Evolutionary conservation across 2,888 invertebrate species (phyloP), one percentile per base, ranked within the genome.

Genomic region (Plebejus anna): DNA sequence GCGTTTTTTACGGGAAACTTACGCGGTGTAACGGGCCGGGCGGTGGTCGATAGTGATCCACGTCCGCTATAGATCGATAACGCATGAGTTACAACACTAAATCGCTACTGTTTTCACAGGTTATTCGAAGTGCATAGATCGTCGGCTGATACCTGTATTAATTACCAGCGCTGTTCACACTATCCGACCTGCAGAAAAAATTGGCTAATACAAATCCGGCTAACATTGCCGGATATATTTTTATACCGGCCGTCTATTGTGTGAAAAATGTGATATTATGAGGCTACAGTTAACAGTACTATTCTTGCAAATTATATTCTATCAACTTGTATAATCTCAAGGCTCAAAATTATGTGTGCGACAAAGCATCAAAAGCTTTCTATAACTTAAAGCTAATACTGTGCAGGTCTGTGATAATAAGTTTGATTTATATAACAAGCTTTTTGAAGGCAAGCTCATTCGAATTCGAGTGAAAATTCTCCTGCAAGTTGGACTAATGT

Each of bases 31-130:
- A 90, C 92, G 90, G 91, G 89, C 87, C 92, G 90, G 91, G 89
- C 87, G 85, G 83, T 80, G 66, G 83, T 81, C 85, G 92, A 91
- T 91, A 86, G 86, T 87, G 87, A 92, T 93, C 90, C 88, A 86
- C 91, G 89, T 89, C 90, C 90, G 90, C 89, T 90, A 92, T 92
- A 90, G 86, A 90, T 92, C 92, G 90, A 90, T 89, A 87, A 90
- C 66, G 32, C 32, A 90, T 89, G 86, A 89, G 86, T 85, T 89
- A 84, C 57, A 57, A 59, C 38, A 87, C 88, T 87, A 87, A 80
- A 84, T 85, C 79, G 86, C 87, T 87, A 88, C 89, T 89, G 88
- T 90, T 90, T 89, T 87, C 87, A 85, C 86, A 84, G 80, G 79
- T 81, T 83, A 81, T 87, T 87, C 86, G 88, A 76, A 78, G 57